Evolutionary conservation across 2,797 vertebrate species (phyloP), one percentile per base, ranked within the genome.

Genomic region (Catamblyrhynchus diadema): DNA sequence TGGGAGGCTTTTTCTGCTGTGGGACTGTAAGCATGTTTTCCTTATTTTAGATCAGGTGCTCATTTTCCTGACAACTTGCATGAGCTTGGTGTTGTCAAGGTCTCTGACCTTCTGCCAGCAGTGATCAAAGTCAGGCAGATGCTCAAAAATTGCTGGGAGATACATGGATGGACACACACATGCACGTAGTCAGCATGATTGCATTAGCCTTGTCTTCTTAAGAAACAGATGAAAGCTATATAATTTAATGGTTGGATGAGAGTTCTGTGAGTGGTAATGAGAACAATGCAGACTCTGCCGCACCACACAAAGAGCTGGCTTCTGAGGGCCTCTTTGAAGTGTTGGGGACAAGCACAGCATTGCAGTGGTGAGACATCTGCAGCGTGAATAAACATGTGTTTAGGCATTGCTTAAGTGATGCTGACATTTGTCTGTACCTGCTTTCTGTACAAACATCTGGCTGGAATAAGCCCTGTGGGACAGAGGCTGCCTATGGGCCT

Each of bases 171-270:
- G 81, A 90, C 74, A 92, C 78, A 84, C 5, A 8, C 56, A 64
- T 62, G 53, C 78, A 69, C 0, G 0, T 24, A 28, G 74, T 93
- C 93, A 87, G 84, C 74, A 64, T 64, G 86, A 59, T 85, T 6
- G 9, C n/a, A 39, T 93, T 94, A 96, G 78, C 56, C 37, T 91
- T 82, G 56, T 92, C 84, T 86, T 62, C 91, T 92, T 80, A 60
- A 74, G 74, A 84, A 86, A 64, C 79, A 93, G 91, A 95, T 93
- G 94, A 96, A 96, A 96, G 71, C 91, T 77, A 30, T 95, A 70
- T 85, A 92, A 82, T 85, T 90, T 94, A 92, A 92, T 77, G 71
- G 56, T 28, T 94, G 94, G 61, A 80, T 89, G 18, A 0, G 0
- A 87, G 64, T 93, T 96, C 84, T 93, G 74, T 82, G 56, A 89